A percentile compares a stretch with the other conserved stretches of the same genome.
Evolutionary conservation across 2,797 vertebrate genomes (phyloP).

Genomic region (Anabas testudineus): DNA sequence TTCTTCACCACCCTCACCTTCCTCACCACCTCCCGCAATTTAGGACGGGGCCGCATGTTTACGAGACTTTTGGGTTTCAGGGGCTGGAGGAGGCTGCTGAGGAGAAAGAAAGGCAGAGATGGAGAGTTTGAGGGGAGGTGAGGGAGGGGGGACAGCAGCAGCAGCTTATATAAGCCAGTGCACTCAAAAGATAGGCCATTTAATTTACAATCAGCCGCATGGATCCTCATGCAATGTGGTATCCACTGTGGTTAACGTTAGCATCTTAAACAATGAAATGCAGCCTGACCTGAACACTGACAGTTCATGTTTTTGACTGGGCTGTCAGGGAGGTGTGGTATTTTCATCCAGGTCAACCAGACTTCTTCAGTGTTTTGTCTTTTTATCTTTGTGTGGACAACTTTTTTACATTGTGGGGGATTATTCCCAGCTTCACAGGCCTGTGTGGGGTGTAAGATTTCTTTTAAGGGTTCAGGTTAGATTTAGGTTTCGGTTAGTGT

Average conservation of each 20-base stretch:
- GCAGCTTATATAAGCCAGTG: constrained; percentile 80
- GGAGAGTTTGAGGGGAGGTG: constrained; percentile 26
- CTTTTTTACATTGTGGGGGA: background rate
- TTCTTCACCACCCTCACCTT: constrained; percentile 7
- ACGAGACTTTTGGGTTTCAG: constrained; percentile 54
- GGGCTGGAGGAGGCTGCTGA: constrained; percentile 64
- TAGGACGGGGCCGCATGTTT: constrained; percentile 61
- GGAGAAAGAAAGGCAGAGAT: constrained; percentile 66
- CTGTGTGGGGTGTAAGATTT: background rate
- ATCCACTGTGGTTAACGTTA: constrained; percentile 60
- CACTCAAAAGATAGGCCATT: constrained; percentile 76
- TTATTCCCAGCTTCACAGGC: background rate
- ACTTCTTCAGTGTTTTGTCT: background rate
- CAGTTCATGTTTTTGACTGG: constrained; percentile 13
- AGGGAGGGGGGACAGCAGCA: constrained; percentile 24
- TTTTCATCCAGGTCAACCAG: constrained; percentile 47
- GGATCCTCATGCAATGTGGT: constrained; percentile 60
- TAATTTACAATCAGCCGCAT: constrained; percentile 74
- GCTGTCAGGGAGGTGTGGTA: constrained; percentile 42
- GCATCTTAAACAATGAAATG: constrained; percentile 64
- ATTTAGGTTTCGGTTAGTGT: background rate
- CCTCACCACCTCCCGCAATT: constrained; percentile 42
- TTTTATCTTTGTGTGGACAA: background rate
- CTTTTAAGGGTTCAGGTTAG: background rate
- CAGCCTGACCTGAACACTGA: constrained; percentile 36